Evolutionary conservation across 1,140 invertebrate genomes (phyloP), one percentile per base, ranked within the genome.

Genomic region (Danaus melanippus): DNA sequence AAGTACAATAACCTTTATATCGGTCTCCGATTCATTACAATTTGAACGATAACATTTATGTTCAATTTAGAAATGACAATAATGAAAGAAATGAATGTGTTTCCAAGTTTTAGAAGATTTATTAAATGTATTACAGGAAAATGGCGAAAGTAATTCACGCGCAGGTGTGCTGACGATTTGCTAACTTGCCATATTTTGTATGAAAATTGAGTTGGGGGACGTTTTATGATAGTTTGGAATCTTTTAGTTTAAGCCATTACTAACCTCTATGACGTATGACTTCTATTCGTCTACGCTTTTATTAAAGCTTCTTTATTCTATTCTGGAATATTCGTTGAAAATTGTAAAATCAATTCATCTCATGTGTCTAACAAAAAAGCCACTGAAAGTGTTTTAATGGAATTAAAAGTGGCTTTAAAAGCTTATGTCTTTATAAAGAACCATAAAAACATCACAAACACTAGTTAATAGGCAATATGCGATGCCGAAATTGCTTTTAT

Each of bases 111-210:
- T 62, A 55, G 69, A 60, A 76, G 76, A 84, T 86, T 86, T 86
- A 86, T 86, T 80, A 79, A 74, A 75, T 72, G 68, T 81, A 81
- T 86, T 77, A 83, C 70, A 69, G 65, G 65, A 62, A 79, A 80
- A 81, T 81, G 72, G 73, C 67, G 65, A 74, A 72, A 62, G 74
- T 86, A 79, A 78, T 79, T 86, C 80, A 81, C 45, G 67, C 80
- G 68, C 83, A 86, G 83, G 83, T 86, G 83, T 69, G 68, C 76
- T 78, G 80, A 83, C 79, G 76, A 84, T 86, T 78, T 77, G 79
- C 83, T 79, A 84, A 81, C 70, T 82, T 71, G 74, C 76, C 68
- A 75, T 86, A 84, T 86, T 82, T 81, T 77, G 73, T 68, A 66
- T 58, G 66, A 58, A 69, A 79, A 82, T 82, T 77, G 77, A 83